phyloP scores from a whole-genome alignment of 2,797 vertebrate species.

The Tympanoctomys barrerae region DNA sequence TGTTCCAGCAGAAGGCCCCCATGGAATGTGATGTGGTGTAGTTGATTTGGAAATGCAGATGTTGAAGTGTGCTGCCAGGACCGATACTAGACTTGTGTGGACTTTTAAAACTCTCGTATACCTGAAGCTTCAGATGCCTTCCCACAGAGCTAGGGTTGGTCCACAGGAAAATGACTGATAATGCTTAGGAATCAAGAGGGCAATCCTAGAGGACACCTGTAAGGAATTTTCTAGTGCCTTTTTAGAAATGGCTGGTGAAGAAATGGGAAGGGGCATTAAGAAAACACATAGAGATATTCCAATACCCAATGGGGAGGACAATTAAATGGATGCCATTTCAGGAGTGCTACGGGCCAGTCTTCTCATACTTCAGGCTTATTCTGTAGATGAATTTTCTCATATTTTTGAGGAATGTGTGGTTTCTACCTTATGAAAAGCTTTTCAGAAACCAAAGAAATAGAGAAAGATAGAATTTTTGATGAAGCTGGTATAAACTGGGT shows the following conservation, averaged over 20 bases:
- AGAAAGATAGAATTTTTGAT: not conserved
- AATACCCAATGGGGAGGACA: not conserved
- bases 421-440: constrained; percentile 19
- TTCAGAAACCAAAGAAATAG: not conserved
- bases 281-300: not conserved
- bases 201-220: not conserved
- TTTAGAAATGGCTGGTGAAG: not conserved
- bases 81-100: not conserved
- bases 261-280: not conserved
- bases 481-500: not conserved
- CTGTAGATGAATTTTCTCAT: not conserved
- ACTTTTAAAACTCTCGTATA: not conserved
- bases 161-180: not conserved
- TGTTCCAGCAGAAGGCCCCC: not conserved
- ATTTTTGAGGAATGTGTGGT: not conserved
- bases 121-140: not conserved
- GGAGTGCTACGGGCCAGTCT: not conserved
- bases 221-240: not conserved
- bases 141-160: not conserved
- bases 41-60: not conserved
- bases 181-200: not conserved
- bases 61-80: not conserved
- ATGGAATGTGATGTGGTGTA: accelerated
- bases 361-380: not conserved
- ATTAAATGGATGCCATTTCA: not conserved